Evolutionary conservation across 2,113 vertebrate genomes (phyloP), one percentile per base, ranked within the genome.

Genomic region (Echinops telfairi): DNA sequence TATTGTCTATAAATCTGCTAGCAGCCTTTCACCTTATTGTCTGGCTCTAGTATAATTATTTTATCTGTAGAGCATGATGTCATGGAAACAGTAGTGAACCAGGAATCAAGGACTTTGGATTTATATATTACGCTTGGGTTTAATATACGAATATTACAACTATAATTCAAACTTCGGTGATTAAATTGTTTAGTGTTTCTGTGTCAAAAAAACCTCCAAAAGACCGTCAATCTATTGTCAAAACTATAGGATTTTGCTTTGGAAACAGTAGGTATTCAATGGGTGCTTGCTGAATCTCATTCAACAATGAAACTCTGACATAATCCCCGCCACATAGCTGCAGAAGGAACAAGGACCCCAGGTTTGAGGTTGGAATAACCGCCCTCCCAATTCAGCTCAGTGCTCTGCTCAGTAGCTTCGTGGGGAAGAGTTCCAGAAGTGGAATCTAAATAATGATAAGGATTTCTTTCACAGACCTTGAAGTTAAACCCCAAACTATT

Each of bases 31-130:
- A 95, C 94, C 95, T 94, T 95, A 95, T 96, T 97, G 94, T 97
- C 96, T 96, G 96, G 97, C 94, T 96, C 96, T 93, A 91, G 81
- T 77, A 70, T 97, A 97, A 97, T 97, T 97, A 91, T 97, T 97
- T 97, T 97, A 96, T 96, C 96, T 94, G 88, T 88, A 17, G 73
- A 86, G 58, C 22, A 92, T 97, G 95, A 96, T 95, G 96, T 97
- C 94, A 97, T 96, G 96, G 96, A 96, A 97, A 97, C 76, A 95
- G 86, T 88, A 80, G 29, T 43, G 40, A 95, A 86, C 70, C 64
- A 83, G 89, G 76, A 96, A 96, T 89, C 93, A 86, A 91, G 83
- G 68, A 31, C 88, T 66, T 94, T 91, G 66, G 71, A 77, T 96
- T 95, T 96, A 90, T 94, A 91, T 95, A 76, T 97, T 95, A 90